Conservation (phyloP, 2,113 vertebrate genomes). For the Pelobates fuscus region DNA sequence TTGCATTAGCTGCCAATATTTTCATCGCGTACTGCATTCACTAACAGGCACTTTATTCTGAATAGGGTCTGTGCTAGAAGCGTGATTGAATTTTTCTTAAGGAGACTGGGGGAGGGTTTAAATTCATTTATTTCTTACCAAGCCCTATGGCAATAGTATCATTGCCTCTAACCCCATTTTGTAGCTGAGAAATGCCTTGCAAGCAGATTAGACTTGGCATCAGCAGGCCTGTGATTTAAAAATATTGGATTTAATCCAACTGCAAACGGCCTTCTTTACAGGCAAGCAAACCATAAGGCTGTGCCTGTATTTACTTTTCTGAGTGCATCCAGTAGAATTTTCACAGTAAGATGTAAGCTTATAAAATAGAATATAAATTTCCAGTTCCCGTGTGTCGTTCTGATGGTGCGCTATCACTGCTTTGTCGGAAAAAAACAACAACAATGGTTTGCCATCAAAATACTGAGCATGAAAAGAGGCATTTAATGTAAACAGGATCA, state of each 20-base stretch:
- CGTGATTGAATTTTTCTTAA: no score
- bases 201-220: neutral
- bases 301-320: neutral
- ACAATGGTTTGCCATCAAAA: no score
- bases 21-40: neutral
- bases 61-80: no score
- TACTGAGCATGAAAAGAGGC: no score
- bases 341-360: neutral
- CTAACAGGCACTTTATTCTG: neutral
- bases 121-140: neutral
- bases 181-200: neutral
- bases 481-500: no score
- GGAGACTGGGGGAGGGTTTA: no score
- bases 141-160: neutral
- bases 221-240: neutral
- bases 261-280: neutral
- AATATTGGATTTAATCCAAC: neutral
- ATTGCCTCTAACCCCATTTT: neutral
- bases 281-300: neutral
- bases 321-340: neutral
- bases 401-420: neutral
- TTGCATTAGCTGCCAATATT: conserved; percentile 29
- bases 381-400: neutral
- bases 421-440: neutral
- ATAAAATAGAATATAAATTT: neutral